phyloP scores from a whole-genome alignment of 2,888 invertebrate genomes.

The Litoditis marina region DNA sequence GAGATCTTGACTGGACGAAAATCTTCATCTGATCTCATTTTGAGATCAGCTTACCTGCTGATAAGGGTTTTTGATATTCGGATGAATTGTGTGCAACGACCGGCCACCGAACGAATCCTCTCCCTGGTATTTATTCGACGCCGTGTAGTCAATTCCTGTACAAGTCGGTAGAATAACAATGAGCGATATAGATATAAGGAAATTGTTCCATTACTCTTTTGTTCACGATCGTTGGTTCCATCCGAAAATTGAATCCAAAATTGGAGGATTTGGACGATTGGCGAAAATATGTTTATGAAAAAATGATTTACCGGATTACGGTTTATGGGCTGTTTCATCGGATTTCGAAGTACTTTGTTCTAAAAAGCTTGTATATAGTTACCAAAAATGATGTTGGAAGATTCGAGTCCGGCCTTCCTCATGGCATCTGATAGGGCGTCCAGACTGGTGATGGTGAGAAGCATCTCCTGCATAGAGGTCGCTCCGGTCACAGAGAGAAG shows the following conservation, averaged over 20 bases:
- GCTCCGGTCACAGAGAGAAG: conserved; percentile 52
- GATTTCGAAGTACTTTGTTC: too few species aligned
- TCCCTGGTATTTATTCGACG: conserved; percentile 68
- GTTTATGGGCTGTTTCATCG: too few species aligned
- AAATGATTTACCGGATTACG: too few species aligned
- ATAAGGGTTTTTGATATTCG: conserved; percentile 63
- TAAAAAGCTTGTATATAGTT: not conserved
- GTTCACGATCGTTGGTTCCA: too few species aligned
- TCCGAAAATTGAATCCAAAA: too few species aligned
- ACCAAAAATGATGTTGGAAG: conserved; percentile 66
- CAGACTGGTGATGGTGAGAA: conserved; percentile 60
- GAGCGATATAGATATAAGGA: not conserved
- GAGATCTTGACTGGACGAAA: too few species aligned
- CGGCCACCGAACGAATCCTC: conserved; percentile 65
- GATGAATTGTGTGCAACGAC: conserved; percentile 61
- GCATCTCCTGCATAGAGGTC: conserved; percentile 58
- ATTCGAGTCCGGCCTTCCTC: conserved; percentile 64
- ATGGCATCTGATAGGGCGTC: conserved; percentile 62
- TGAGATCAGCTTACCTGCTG: too few species aligned
- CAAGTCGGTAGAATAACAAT: not conserved
- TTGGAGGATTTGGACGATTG: too few species aligned
- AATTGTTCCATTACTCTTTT: too few species aligned
- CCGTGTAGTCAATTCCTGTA: conserved; percentile 66
- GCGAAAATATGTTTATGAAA: too few species aligned
- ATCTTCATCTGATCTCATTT: too few species aligned